Evolutionary conservation across 2,113 vertebrate species (phyloP), one percentile per base, ranked within the genome.

Genomic region (Poeciliopsis retropinna): DNA sequence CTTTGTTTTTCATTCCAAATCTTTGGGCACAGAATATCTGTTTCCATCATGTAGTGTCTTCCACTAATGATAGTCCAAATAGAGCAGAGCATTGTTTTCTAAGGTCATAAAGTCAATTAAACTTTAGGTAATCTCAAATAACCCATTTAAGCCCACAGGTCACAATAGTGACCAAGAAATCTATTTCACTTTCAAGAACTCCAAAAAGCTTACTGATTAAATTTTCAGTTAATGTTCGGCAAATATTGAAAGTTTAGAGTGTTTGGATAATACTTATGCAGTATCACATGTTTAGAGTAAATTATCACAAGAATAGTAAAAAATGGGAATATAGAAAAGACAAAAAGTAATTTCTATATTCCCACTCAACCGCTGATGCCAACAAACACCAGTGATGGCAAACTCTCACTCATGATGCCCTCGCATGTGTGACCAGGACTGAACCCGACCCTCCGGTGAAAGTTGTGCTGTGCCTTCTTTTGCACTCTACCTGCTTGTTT

Each of bases 401-500:
- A 11, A 28, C 34, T 25, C 68, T 76, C 66, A 70, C 27, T 71
- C 32, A 72, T 25, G 57, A 79, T 67, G 37, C 51, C 67, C 37
- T 70, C 73, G 64, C 60, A 84, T 29, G 68, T 9, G 28, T 78
- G 71, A 41, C 39, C 74, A 79, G 39, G 14, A 1, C 39, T 13
- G 39, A 41, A 15, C 44, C 5, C 17, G 15, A 5, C 76, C 27
- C 73, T 61, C 66, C 82, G 75, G 84, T 78, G 67, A 78, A 84
- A 78, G 75, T 75, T 86, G 81, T 78, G 61, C 64, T 28, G 61
- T 60, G 61, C 69, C 70, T 83, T 81, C 72, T 75, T 81, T 63
- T 73, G 70, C 7, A 51, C 70, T 64, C 81, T 80, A 84, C 87
- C 90, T 91, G 85, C 84, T 82, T 75, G 82, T 86, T 76, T 80